Evolutionary conservation across 2,113 vertebrate species (phyloP).

Genomic region (Xyliphius kryptos): DNA sequence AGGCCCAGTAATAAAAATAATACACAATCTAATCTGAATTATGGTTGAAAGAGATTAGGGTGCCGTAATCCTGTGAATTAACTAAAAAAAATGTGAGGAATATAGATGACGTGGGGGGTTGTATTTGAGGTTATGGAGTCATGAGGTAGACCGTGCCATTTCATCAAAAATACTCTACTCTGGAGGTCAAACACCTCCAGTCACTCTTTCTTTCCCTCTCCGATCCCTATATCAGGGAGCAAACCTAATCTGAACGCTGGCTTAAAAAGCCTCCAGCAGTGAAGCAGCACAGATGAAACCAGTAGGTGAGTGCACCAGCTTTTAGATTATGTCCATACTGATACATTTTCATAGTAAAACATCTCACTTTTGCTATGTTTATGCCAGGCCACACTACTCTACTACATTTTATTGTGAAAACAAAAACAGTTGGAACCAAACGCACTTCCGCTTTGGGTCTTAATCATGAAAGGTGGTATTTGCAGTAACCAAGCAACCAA

Average conservation of each 20-base stretch:
- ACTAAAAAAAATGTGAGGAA: slow-evolving; percentile 51
- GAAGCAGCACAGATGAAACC: neutral
- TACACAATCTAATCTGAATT: slow-evolving; percentile 72
- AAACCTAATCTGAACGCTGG: slow-evolving; percentile 22
- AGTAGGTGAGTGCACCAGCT: too few species aligned
- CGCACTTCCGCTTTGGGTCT: too few species aligned
- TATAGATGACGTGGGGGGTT: slow-evolving; percentile 38
- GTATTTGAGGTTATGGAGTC: slow-evolving; percentile 28
- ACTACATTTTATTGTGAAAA: too few species aligned
- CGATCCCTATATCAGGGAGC: too few species aligned
- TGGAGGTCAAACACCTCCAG: neutral
- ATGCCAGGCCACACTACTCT: too few species aligned
- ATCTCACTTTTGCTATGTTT: neutral
- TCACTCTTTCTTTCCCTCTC: slow-evolving; percentile 9
- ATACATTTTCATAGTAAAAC: too few species aligned
- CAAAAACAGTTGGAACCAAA: neutral
- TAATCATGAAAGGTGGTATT: too few species aligned
- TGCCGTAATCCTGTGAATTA: slow-evolving; percentile 67
- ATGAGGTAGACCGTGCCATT: slow-evolving; percentile 23
- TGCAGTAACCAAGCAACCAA: too few species aligned
- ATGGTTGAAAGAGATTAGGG: slow-evolving; percentile 69
- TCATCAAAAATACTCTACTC: slow-evolving; percentile 36
- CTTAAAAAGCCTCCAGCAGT: slow-evolving; percentile 27
- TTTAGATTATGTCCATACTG: too few species aligned
- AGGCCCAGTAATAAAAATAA: slow-evolving; percentile 70